Evolutionary conservation across 2,113 vertebrate species (phyloP), one percentile per base, ranked within the genome.

Genomic region (Stigmatopora nigra): DNA sequence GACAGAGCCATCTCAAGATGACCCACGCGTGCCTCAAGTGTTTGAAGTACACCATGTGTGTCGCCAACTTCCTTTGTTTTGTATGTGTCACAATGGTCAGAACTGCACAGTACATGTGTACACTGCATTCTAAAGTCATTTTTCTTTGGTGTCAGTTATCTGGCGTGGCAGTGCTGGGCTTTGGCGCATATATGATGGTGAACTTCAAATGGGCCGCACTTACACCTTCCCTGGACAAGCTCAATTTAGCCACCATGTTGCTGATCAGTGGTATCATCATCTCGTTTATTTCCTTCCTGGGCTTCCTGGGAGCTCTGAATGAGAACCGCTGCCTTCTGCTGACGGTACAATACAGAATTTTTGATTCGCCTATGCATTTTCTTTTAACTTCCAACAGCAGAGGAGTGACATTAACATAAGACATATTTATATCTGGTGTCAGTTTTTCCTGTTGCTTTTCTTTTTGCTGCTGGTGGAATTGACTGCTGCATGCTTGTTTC

Each of bases 261-360:
- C 66, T 93, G 79, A 84, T 91, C 55, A 77, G 87, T 3, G 94
- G 93, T 49, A 92, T 92, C 45, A 62, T 94, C 70, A 91, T 94
- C 80, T 91, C 93, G 75, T 93, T 92, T 3, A 77, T 95, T 51
- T 93, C 93, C 64, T 94, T 95, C 81, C 83, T 95, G 65, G 94
- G 93, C 7, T 95, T 93, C 78, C 89, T 94, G 78, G 94, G 93
- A 0, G 91, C 94, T 7, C 91, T 94, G 61, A 94, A 92, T 64
- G 93, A 95, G 67, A 95, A 95, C 81, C 94, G 93, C 63, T 94
- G 93, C 35, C 85, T 95, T 19, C 90, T 94, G 36, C 84, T 94
- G 74, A 91, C 90, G 70, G 94, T 95, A 79, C 68, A 75, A 82
- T 36, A 16, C 51, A 13, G 7, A 17, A 16, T 17, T 15, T n/a